Evolutionary conservation across 2,113 vertebrate species (phyloP), one percentile per base, ranked within the genome.

Genomic region (Mobula hypostoma): DNA sequence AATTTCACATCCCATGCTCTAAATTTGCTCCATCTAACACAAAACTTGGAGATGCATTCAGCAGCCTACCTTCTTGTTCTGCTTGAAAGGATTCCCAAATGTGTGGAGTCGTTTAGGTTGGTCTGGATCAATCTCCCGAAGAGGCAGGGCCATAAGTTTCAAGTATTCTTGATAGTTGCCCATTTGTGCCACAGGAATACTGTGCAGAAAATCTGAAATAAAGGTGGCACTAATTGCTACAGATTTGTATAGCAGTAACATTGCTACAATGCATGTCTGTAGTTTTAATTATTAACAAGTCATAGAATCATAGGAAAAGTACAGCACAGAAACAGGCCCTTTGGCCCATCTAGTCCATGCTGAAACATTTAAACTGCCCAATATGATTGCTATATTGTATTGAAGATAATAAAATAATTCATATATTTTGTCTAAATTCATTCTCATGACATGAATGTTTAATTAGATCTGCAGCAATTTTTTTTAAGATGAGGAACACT

Each of bases 131-230:
- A 98, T 96, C 94, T 98, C 97, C 88, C 97, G 95, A 95, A 98
- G 97, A 48, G 97, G 97, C 58, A 97, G 97, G 95, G 96, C 96
- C 96, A 97, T 95, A 91, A 96, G 96, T 96, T 98, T 98, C 94
- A 98, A 96, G 94, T 97, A 98, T 83, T 98, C 97, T 95, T 98
- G 97, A 94, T 98, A 98, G 95, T 98, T 98, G 72, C 97, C 97
- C 97, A 98, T 98, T 94, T 98, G 97, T 95, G 97, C 96, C 70
- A 98, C 97, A 87, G 97, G 97, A 94, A 98, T 96, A 70, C 97
- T 98, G 80, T 98, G 97, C 95, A 98, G 96, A 94, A 96, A 97
- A 95, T 98, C 97, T 98, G 95, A 29, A 95, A 94, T 15, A 93
- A 93, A 93, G 90, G 19, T 83, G 94, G 79, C 48, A 93, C 85